These are phyloP conservation scores for Gila orcuttii DNA, from an alignment of 2,113 vertebrate genomes.

Conservation along the genomic window DNA sequence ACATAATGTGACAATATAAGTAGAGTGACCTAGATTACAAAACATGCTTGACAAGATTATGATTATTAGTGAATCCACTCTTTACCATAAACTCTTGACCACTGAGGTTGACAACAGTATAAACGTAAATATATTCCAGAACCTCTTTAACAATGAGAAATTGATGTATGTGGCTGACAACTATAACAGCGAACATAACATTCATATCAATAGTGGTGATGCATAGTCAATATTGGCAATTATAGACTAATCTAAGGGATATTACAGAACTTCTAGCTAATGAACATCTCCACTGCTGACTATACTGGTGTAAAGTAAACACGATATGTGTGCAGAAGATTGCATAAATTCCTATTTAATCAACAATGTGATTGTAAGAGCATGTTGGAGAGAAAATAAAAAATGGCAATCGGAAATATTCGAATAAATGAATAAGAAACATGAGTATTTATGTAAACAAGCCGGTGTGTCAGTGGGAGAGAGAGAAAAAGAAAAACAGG, in stretches of 20 bases:
- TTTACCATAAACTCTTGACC: background rate
- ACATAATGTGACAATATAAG: background rate
- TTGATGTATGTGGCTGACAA: background rate
- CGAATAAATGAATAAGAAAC: background rate
- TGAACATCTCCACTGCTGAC: background rate
- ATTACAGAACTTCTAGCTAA: background rate
- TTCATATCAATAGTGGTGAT: background rate
- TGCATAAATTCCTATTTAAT: background rate
- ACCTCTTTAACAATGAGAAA: background rate
- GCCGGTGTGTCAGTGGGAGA: background rate
- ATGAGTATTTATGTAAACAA: constrained; percentile 31
- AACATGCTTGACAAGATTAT: background rate
- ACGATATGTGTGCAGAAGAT: background rate
- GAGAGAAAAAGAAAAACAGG: background rate
- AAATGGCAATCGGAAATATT: background rate
- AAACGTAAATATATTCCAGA: background rate
- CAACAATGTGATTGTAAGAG: background rate
- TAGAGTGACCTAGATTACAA: background rate
- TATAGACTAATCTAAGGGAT: no score
- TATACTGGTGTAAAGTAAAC: background rate
- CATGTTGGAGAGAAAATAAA: background rate
- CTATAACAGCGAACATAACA: background rate
- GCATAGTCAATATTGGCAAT: background rate
- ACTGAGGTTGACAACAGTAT: background rate
- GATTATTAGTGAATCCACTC: background rate